Conservation (phyloP, 2,888 invertebrate genomes). For the Oeneis ivallda region DNA sequence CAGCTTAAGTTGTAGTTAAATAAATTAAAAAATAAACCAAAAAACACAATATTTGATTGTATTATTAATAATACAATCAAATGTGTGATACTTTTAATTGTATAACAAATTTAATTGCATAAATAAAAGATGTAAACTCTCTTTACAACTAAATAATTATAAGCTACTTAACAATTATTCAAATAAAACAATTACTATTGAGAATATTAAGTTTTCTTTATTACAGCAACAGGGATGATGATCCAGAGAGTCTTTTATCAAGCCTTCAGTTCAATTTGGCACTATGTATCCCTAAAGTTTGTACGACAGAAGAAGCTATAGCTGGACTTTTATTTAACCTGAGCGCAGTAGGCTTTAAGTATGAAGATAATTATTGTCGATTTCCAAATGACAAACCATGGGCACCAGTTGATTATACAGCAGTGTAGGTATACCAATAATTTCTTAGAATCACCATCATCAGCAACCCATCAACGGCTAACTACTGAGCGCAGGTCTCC, state of each 20-base stretch:
- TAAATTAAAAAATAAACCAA: no score
- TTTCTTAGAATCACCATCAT: no score
- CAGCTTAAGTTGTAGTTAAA: no score
- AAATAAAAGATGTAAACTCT: no score
- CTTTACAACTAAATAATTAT: no score
- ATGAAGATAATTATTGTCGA: slow-evolving; percentile 51
- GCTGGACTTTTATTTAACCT: slow-evolving; percentile 45
- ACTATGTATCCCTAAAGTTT: slow-evolving; percentile 56
- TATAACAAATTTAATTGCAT: no score
- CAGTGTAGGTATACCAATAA: slow-evolving; percentile 44
- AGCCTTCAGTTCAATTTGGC: slow-evolving; percentile 43
- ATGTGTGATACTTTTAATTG: no score
- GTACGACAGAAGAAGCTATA: slow-evolving; percentile 49
- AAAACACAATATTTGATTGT: no score
- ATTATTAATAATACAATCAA: no score
- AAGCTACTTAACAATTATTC: no score
- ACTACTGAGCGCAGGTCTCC: no score
- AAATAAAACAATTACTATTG: background rate
- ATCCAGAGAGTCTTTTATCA: background rate
- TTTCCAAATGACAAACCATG: slow-evolving; percentile 58
- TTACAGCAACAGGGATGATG: background rate
- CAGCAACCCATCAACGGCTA: no score
- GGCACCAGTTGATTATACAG: slow-evolving; percentile 54
- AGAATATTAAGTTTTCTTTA: background rate
- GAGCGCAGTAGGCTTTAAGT: slow-evolving; percentile 45